phyloP scores from a whole-genome alignment of 2,797 vertebrate species.

The Amniataba percoides region DNA sequence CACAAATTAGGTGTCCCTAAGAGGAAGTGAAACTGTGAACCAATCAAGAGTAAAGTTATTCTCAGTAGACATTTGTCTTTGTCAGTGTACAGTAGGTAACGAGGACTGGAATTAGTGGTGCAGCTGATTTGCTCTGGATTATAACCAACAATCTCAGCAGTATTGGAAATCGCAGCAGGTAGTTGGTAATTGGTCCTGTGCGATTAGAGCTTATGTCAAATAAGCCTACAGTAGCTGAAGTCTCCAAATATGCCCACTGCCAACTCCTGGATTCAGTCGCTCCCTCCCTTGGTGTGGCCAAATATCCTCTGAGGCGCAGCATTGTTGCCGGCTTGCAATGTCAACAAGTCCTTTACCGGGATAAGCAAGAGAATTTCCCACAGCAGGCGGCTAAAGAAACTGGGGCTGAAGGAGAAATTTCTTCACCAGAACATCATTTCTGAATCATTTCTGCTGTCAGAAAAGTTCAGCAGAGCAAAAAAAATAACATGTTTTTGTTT shows the following conservation, averaged over 20 bases:
- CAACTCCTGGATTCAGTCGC: slow-evolving; percentile 47
- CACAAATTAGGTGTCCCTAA: slow-evolving; percentile 33
- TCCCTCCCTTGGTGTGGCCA: slow-evolving; percentile 26
- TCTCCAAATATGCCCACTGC: slow-evolving; percentile 40
- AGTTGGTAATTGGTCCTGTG: slow-evolving; percentile 60
- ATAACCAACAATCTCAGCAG: slow-evolving; percentile 44
- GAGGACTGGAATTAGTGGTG: slow-evolving; percentile 17
- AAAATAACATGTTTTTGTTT: neutral
- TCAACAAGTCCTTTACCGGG: slow-evolving; percentile 61
- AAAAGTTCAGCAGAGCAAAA: slow-evolving; percentile 24
- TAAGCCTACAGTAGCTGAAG: slow-evolving; percentile 45
- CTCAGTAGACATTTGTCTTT: slow-evolving; percentile 46
- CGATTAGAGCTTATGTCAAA: slow-evolving; percentile 54
- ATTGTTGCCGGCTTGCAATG: slow-evolving; percentile 28
- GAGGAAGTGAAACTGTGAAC: slow-evolving; percentile 15
- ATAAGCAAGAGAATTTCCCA: slow-evolving; percentile 45
- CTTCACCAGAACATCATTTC: slow-evolving; percentile 1
- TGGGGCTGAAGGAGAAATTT: slow-evolving; percentile 15
- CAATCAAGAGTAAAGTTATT: slow-evolving; percentile 36
- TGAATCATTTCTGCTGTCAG: slow-evolving; percentile 20
- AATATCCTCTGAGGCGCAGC: slow-evolving; percentile 53
- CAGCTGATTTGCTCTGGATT: slow-evolving; percentile 46
- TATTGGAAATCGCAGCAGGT: slow-evolving; percentile 56
- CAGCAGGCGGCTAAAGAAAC: slow-evolving; percentile 30
- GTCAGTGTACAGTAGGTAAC: slow-evolving; percentile 4